Conservation (phyloP, 2,888 invertebrate species). For the Erebia palarica region DNA sequence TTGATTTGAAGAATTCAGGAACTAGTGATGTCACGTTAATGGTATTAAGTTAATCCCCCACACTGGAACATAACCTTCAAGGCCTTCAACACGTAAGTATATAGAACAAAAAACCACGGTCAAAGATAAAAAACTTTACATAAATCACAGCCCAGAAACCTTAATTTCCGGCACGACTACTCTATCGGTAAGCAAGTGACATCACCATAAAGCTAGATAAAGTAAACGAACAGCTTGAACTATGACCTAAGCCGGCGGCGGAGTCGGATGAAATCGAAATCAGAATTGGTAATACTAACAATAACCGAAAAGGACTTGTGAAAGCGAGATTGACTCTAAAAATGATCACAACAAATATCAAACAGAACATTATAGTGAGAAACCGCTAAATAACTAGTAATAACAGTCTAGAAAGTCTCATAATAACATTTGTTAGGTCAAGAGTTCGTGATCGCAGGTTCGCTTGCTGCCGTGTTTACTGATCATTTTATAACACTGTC, state of each 20-base stretch:
- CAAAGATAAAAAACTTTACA: constrained; percentile 1
- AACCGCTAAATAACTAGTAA: constrained; percentile 52
- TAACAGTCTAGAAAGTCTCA: constrained; percentile 69
- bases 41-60: neutral
- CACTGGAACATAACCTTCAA: neutral
- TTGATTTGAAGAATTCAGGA: neutral
- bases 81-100: neutral
- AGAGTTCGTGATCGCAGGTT: constrained; percentile 34
- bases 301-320: constrained; percentile 44
- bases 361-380: constrained; percentile 37
- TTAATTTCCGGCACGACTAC: constrained; percentile 16
- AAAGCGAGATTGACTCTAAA: constrained; percentile 58
- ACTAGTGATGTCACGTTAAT: neutral
- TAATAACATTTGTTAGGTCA: constrained; percentile 46
- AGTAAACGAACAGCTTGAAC: constrained; percentile 23
- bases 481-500: constrained; percentile 13
- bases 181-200: constrained; percentile 25
- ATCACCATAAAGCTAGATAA: constrained; percentile 26
- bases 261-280: constrained; percentile 22
- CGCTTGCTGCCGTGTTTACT: constrained; percentile 28
- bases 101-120: neutral
- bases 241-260: constrained; percentile 17
- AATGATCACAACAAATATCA: constrained; percentile 57
- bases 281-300: constrained; percentile 14
- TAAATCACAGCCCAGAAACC: constrained; percentile 15